Base-by-base conservation (phyloP, 2,888 invertebrate species). In the Eupithecia pulchellata region DNA sequence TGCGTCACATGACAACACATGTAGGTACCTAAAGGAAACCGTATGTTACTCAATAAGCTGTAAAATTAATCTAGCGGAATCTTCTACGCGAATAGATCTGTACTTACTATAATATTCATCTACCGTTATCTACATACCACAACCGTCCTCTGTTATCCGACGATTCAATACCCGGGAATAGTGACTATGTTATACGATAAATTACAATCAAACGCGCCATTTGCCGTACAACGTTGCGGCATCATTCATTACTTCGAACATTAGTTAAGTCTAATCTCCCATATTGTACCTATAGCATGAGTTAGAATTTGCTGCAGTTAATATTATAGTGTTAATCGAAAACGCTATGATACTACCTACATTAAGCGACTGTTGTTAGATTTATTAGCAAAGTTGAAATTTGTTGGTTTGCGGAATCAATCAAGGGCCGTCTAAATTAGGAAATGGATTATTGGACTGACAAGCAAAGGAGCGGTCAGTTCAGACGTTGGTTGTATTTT, bases 191-290 rank as follows among this genome's bases (percentile, higher is more conserved):
- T 55, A 70, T 63, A 58, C 66, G 68, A 74, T 75, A 77, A 75
- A 78, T 77, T 61, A 75, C 74, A 74, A 76, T 76, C 72, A 72
- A 69, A 55, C 76, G 75, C 65, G 58, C 78, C 74, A 75, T 78
- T 77, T 75, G 47, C 72, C 67, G n/a, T 55, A 29, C 20, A 39
- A 20, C 29, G 25, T 42, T 34, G 32, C 58, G 42, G 32, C 25
- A 64, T 68, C 66, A 64, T 64, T 64, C 55, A 63, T 69, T 64
- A 60, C 60, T 47, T 64, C 32, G 64, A 69, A 47, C 69, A 69
- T 69, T 69, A 69, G 68, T 57, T 68, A 64, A 29, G 57, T 58
- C 25, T 64, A 68, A 68, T 68, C 64, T 68, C 29, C 39, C 55
- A 63, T 42, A 29, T 61, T 60, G 20, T 27, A 20, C 9, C 17